Evolutionary conservation across 37 sponge, comb jelly and placozoan genomes (phyloP).

Genomic region (Amphimedon queenslandica): DNA sequence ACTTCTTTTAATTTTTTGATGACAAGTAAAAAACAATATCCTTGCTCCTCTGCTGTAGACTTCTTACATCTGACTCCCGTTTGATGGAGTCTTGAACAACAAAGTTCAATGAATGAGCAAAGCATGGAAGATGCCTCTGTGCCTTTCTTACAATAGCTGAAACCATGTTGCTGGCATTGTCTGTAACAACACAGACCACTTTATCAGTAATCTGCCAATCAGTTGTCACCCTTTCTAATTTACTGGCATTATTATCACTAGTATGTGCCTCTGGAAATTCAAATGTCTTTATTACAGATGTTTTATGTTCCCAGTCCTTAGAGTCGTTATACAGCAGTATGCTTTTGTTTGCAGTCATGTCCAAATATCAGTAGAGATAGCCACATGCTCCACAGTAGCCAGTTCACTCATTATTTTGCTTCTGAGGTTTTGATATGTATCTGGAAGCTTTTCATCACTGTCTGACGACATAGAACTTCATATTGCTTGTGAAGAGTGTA

Average conservation of each 20-base stretch:
- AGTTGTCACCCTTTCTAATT: neutral
- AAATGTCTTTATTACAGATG: neutral
- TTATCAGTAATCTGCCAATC: neutral
- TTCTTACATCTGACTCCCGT: neutral
- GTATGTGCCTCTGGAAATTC: neutral
- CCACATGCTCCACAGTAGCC: neutral
- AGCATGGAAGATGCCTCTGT: slow-evolving; percentile 5
- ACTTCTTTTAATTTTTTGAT: too few species aligned
- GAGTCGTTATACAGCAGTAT: neutral
- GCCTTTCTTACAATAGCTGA: neutral
- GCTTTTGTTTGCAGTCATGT: neutral
- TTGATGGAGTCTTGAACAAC: neutral
- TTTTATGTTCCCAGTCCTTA: neutral
- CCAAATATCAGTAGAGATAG: neutral
- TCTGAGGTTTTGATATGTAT: neutral
- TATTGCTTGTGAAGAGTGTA: neutral
- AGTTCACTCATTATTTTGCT: neutral
- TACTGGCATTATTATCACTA: neutral
- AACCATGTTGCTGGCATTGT: slow-evolving; percentile 8
- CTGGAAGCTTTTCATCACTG: neutral
- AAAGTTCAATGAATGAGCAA: slow-evolving; percentile 10
- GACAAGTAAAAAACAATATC: slow-evolving; percentile 5
- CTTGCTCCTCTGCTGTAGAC: neutral
- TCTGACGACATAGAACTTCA: neutral
- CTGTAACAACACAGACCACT: slow-evolving; percentile 1